phyloP scores from a whole-genome alignment of 2,888 invertebrate genomes.

The Aspidapion aeneum region DNA sequence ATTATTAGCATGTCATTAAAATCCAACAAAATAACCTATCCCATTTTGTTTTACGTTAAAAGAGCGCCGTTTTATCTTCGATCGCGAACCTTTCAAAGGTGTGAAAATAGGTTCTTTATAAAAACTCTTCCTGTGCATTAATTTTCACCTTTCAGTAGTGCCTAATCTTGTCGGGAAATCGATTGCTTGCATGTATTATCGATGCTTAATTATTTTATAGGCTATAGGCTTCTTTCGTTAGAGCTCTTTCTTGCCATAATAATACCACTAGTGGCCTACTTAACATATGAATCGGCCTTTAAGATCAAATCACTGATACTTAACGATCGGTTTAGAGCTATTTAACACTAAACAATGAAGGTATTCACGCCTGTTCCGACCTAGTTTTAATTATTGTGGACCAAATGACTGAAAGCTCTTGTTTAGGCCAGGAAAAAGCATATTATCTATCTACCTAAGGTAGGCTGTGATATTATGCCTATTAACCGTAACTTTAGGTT shows the following conservation, averaged over 20 bases:
- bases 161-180: not conserved
- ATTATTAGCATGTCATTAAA: not conserved
- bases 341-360: conserved; percentile 27
- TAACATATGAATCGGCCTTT: conserved; percentile 35
- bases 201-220: conserved; percentile 39
- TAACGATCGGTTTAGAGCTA: conserved; percentile 21
- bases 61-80: not conserved
- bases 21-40: not conserved
- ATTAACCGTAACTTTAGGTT: no score
- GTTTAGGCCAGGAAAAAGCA: not conserved
- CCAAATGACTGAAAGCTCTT: not conserved
- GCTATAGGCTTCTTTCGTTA: no score
- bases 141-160: not conserved
- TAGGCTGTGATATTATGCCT: no score
- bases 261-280: conserved; percentile 37
- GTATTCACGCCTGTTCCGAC: conserved; percentile 24
- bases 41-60: not conserved
- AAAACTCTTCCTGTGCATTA: not conserved
- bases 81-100: not conserved
- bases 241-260: conserved; percentile 27
- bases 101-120: not conserved
- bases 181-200: conserved; percentile 32
- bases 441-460: no score
- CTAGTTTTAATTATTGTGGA: conserved; percentile 16
- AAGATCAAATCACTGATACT: conserved; percentile 25